Evolutionary conservation across 1,140 invertebrate species (phyloP).

Genomic region (Propsilocerus akamusi): DNA sequence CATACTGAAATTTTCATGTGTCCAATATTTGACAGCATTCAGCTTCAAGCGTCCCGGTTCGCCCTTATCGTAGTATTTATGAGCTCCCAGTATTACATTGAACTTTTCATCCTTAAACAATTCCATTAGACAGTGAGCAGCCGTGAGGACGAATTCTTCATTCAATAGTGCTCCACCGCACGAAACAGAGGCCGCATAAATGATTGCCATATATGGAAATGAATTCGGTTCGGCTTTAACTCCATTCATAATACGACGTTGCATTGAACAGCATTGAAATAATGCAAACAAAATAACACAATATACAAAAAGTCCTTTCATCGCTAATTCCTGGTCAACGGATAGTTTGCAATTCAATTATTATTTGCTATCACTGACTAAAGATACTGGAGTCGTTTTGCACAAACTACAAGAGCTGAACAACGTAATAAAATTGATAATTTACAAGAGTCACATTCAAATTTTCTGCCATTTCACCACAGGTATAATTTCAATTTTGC

Average conservation of each 20-base stretch:
- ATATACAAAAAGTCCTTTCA: no score
- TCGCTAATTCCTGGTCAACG: no score
- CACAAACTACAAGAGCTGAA: no score
- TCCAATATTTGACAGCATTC: neutral
- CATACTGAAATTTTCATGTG: neutral
- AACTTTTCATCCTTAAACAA: neutral
- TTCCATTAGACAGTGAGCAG: neutral
- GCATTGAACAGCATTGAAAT: neutral
- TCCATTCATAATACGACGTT: neutral
- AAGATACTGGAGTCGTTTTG: no score
- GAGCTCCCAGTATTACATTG: neutral
- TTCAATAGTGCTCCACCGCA: neutral
- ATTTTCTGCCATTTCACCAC: no score
- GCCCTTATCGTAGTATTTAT: neutral
- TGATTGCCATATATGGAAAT: neutral
- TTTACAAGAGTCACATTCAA: no score
- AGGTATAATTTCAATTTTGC: neutral
- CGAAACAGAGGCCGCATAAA: neutral
- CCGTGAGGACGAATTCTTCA: neutral
- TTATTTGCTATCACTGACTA: no score
- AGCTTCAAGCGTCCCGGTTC: neutral
- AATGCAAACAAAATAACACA: no score
- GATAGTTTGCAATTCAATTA: no score
- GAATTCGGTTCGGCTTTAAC: neutral
- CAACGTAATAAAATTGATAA: no score